Conservation (phyloP, 2,113 vertebrate genomes). For the Tachuris rubrigastra region DNA sequence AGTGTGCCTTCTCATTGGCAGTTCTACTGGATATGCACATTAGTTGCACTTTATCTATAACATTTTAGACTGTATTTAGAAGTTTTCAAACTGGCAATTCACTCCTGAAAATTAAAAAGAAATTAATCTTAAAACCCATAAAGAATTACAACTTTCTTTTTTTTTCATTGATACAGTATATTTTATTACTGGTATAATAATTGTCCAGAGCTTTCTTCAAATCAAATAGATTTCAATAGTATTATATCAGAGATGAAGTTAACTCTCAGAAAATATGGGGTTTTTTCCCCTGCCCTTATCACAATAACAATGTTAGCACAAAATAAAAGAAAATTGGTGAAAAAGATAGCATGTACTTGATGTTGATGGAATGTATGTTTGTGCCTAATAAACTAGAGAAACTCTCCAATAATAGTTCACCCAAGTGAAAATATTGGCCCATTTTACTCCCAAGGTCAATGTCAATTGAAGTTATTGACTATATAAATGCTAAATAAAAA, state of each 20-base stretch:
- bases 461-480: conserved; percentile 54
- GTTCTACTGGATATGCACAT: background rate
- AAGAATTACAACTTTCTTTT: background rate
- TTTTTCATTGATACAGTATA: background rate
- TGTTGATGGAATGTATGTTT: conserved; percentile 52
- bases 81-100: background rate
- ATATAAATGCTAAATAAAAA: conserved; percentile 61
- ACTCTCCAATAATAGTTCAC: conserved; percentile 48
- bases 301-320: conserved; percentile 27
- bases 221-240: background rate
- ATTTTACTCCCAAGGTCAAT: conserved; percentile 44
- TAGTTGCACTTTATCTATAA: background rate
- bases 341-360: conserved; percentile 24
- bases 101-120: background rate
- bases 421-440: conserved; percentile 61
- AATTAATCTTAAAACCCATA: background rate
- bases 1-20: background rate
- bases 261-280: background rate
- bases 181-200: background rate
- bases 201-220: background rate
- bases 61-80: background rate
- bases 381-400: conserved; percentile 55
- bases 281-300: background rate
- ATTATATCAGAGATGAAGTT: background rate
- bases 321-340: conserved; percentile 58